Conservation (phyloP, 2,797 vertebrate genomes). For the Glyptemys insculpta region DNA sequence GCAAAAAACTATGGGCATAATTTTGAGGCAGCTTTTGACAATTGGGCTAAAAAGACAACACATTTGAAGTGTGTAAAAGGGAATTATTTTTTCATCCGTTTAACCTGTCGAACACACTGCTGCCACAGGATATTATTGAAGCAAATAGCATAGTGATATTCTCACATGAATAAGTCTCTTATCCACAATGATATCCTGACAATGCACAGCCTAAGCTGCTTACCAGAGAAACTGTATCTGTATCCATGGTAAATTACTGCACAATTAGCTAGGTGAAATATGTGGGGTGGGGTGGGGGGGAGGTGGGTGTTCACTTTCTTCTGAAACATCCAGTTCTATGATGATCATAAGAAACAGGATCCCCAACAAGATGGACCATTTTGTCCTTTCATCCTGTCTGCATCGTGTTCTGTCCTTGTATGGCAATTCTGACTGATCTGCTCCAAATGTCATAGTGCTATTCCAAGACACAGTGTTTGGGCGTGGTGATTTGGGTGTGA, state of each 20-base stretch:
- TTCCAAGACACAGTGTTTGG: neutral
- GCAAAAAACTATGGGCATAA: too few relatives aligned
- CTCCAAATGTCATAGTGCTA: neutral
- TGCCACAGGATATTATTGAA: neutral
- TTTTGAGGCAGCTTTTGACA: neutral
- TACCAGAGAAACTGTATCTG: neutral
- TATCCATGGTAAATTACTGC: neutral
- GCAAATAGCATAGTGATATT: neutral
- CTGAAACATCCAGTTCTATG: neutral
- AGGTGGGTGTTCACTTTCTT: neutral
- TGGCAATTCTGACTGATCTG: neutral
- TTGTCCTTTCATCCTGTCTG: neutral
- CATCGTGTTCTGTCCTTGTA: neutral
- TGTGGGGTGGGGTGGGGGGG: fast-evolving
- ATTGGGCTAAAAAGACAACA: neutral
- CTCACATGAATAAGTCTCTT: neutral
- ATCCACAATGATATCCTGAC: neutral
- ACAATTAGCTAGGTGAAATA: neutral
- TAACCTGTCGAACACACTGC: neutral
- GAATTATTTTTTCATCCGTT: neutral
- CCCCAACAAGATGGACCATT: neutral
- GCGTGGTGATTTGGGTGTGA: neutral
- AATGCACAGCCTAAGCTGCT: neutral
- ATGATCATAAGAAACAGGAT: neutral
- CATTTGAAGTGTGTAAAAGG: neutral